Evolutionary conservation across 2,113 vertebrate genomes (phyloP), one percentile per base, ranked within the genome.

Genomic region (Fulmarus glacialis): DNA sequence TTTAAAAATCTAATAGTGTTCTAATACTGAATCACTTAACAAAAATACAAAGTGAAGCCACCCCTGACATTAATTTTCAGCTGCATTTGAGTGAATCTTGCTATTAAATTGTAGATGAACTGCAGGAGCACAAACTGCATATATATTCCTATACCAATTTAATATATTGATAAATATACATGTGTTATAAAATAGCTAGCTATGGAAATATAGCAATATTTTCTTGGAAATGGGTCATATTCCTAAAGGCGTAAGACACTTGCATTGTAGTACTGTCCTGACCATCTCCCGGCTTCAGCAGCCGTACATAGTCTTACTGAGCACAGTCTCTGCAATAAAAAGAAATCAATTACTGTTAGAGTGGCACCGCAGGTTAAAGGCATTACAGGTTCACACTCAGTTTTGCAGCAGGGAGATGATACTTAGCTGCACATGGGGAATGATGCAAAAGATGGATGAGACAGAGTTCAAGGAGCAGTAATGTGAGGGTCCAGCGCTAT

Each of bases 391-490:
- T 98, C 97, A 95, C 90, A 82, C 82, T 96, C 91, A 74, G 96
- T 96, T 98, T 97, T 97, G 97, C 95, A 96, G 97, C 91, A 66
- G 45, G 83, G 89, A 95, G 92, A 92, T 95, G 92, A 94, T 97
- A 96, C 94, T 97, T 97, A 52, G 43, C 95, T 87, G 86, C 89
- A 97, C 97, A 97, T 97, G 93, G 93, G 82, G 97, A 97, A 95
- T 95, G 98, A 98, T 98, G 97, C 91, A 97, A 96, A 98, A 98
- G 98, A 99, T 97, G 90, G 98, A 99, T 99, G 98, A 98, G 98
- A 96, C 95, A 97, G 97, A 98, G 98, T 98, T 99, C 98, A 98
- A 98, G 97, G 98, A 98, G 97, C 98, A 98, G 96, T 97, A 96
- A 98, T 97, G 97, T 97, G 97, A 98, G 93, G 98, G 98, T 98